These are phyloP conservation scores for Orius laevigatus DNA, from an alignment of 1,140 invertebrate species.

Conservation along the genomic window DNA sequence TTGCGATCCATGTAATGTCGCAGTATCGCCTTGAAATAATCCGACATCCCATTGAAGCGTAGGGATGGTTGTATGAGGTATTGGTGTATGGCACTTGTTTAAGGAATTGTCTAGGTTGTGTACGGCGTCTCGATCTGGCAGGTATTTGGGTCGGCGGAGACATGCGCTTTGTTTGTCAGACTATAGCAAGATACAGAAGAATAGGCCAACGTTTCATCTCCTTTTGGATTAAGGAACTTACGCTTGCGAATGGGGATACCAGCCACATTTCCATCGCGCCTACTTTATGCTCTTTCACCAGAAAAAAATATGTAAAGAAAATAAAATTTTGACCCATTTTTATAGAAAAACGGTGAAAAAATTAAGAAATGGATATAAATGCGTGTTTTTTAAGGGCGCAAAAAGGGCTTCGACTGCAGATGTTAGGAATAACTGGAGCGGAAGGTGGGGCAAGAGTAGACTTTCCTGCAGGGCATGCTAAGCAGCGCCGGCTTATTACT, in stretches of 20 bases:
- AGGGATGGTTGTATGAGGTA: neutral
- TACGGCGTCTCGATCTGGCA: too few species aligned
- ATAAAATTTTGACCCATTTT: neutral
- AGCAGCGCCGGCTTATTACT: too few species aligned
- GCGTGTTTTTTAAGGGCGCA: too few species aligned
- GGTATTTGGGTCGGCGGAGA: conserved; percentile 24
- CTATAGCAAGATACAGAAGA: conserved; percentile 45
- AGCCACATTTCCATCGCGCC: conserved; percentile 45
- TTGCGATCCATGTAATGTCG: conserved; percentile 17
- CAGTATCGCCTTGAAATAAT: conserved; percentile 14
- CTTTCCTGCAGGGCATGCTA: too few species aligned
- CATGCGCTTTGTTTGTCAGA: conserved; percentile 35
- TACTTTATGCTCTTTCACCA: conserved; percentile 29
- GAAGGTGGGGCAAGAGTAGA: too few species aligned
- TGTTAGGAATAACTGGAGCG: too few species aligned
- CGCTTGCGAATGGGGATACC: conserved; percentile 54
- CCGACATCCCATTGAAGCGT: conserved; percentile 13
- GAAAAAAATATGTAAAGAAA: too few species aligned
- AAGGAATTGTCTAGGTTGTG: too few species aligned
- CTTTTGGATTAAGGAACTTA: conserved; percentile 51
- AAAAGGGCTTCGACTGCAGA: too few species aligned
- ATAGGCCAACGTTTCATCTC: conserved; percentile 51
- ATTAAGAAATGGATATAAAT: too few species aligned
- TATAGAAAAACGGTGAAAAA: too few species aligned
- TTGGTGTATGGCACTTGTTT: too few species aligned